Evolutionary conservation across 2,113 vertebrate species (phyloP).

Genomic region (Pristiophorus japonicus): DNA sequence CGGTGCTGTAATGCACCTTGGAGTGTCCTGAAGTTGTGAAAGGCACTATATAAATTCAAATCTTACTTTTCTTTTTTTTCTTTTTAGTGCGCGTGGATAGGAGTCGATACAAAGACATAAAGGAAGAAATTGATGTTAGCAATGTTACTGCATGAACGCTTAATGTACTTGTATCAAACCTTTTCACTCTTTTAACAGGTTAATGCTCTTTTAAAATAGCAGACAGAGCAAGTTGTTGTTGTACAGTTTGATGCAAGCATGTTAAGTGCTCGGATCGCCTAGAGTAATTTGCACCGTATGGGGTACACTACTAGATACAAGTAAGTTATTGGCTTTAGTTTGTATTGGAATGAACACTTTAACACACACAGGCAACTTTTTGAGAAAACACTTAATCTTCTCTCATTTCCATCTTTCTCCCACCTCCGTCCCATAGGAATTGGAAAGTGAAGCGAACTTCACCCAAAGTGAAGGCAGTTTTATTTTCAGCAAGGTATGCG

Average conservation of each 20-base stretch:
- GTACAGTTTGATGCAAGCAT: neutral
- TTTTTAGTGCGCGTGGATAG: neutral
- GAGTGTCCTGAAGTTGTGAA: neutral
- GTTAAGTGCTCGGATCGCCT: neutral
- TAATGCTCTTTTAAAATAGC: neutral
- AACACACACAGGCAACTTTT: neutral
- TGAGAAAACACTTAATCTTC: neutral
- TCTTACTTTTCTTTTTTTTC: neutral
- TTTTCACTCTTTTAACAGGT: neutral
- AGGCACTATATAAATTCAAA: neutral
- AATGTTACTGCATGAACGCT: neutral
- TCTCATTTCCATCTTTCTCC: neutral
- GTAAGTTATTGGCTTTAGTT: neutral
- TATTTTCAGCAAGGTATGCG: neutral
- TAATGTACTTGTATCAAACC: neutral
- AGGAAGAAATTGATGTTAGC: neutral
- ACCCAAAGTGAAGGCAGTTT: neutral
- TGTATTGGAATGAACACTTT: neutral
- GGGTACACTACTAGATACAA: neutral
- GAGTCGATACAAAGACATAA: neutral
- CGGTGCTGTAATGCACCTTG: neutral
- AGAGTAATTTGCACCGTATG: neutral
- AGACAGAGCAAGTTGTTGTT: neutral
- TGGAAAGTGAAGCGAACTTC: neutral
- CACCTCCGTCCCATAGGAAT: neutral